Conservation (phyloP, 2,888 invertebrate genomes). For the Drosophila phalerata region DNA sequence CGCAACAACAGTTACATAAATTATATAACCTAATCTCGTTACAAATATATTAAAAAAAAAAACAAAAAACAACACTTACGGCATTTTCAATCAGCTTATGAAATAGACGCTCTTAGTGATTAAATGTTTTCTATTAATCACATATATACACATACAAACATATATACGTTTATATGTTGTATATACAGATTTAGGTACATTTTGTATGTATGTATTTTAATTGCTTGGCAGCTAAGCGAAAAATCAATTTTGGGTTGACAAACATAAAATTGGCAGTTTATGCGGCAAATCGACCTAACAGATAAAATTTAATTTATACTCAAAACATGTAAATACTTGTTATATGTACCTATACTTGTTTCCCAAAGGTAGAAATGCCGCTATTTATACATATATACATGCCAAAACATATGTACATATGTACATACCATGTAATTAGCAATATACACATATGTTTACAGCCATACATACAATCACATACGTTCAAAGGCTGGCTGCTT, state of each 20-base stretch:
- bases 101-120: conserved; percentile 24
- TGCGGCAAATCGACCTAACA: not conserved
- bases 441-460: conserved; percentile 14
- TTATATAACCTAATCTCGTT: conserved; percentile 65
- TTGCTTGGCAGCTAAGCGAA: conserved; percentile 5
- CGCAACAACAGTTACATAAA: conserved; percentile 63
- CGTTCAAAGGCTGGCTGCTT: conserved; percentile 31
- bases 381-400: conserved; percentile 14
- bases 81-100: conserved; percentile 38
- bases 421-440: conserved; percentile 12
- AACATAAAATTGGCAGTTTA: not conserved
- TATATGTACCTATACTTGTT: not conserved
- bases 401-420: not conserved
- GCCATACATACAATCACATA: not conserved
- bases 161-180: not conserved
- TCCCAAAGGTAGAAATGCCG: conserved; percentile 7
- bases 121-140: conserved; percentile 8
- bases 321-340: not conserved
- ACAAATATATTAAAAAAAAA: conserved; percentile 51
- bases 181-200: not conserved
- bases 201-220: not conserved
- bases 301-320: not conserved
- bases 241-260: conserved; percentile 24
- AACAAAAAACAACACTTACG: conserved; percentile 27
- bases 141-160: not conserved